Conservation (phyloP, 2,888 invertebrate genomes). For the Cyaniris semiargus region DNA sequence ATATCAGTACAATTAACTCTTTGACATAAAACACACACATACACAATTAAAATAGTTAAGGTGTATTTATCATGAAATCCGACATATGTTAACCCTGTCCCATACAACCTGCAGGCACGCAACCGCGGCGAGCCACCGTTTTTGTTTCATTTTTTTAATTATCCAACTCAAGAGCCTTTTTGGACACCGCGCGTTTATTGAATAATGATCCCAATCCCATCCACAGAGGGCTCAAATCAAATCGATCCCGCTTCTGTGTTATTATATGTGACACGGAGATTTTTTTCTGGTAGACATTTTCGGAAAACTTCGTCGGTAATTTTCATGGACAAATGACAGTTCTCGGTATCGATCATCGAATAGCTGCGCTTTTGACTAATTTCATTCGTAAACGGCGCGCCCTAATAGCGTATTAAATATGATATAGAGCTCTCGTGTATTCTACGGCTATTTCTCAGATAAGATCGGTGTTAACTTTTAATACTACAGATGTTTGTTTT, state of each 20-base stretch:
- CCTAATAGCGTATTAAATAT: neutral
- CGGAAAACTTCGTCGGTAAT: slow-evolving; percentile 50
- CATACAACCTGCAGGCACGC: slow-evolving; percentile 53
- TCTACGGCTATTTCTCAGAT: neutral
- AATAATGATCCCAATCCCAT: slow-evolving; percentile 27
- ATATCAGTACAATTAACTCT: slow-evolving; percentile 34
- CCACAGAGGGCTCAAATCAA: neutral
- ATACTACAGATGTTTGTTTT: slow-evolving; percentile 1
- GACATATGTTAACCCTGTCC: slow-evolving; percentile 55
- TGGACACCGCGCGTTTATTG: slow-evolving; percentile 40
- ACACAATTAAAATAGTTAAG: slow-evolving; percentile 45
- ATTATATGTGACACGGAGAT: slow-evolving; percentile 44
- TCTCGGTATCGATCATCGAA: slow-evolving; percentile 45
- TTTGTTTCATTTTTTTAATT: slow-evolving; percentile 54
- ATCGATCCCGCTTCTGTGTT: slow-evolving; percentile 35
- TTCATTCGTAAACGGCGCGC: neutral
- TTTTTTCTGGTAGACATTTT: slow-evolving; percentile 50
- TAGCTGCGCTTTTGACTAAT: slow-evolving; percentile 36
- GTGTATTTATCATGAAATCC: slow-evolving; percentile 52
- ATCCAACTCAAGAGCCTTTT: slow-evolving; percentile 44
- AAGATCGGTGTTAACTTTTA: neutral
- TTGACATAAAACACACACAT: slow-evolving; percentile 40
- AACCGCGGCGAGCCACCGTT: slow-evolving; percentile 38
- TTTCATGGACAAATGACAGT: slow-evolving; percentile 41
- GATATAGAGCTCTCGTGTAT: neutral